Evolutionary conservation across 2,797 vertebrate genomes (phyloP), one percentile per base, ranked within the genome.

Genomic region (Phoxinus dragarum): DNA sequence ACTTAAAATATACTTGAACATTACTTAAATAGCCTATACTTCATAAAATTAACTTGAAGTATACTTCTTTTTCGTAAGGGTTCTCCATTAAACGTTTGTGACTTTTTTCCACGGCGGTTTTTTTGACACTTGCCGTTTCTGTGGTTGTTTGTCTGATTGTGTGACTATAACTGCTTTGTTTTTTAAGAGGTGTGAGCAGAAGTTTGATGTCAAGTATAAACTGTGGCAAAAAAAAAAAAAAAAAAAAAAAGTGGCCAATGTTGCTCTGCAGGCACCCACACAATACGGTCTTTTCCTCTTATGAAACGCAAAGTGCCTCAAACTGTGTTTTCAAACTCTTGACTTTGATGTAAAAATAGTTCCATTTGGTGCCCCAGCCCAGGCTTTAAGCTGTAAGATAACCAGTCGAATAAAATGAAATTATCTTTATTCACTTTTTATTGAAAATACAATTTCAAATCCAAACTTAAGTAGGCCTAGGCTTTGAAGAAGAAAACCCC

Each of bases 201-300:
- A 44, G 83, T 72, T 79, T 40, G 31, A 5, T 66, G 27, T 73
- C 9, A 0, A 79, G 69, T 64, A 67, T 34, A 23, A 21, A 23
- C 21, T 54, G 68, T 36, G 66, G 10, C 52, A 80, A 56, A 27
- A 27, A 27, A 27, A 27, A 27, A 27, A 80, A 56, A 27, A 27
- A 27, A 27, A 27, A 27, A 27, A 27, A 27, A 27, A 27, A 27
- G 68, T 36, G 66, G 10, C 52, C 80, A 56, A 31, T 79, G 42
- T 38, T 47, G 2, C n/a, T 91, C 90, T 93, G 89, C 90, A 91
- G 88, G 44, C 84, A 88, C 89, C 90, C 88, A 91, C 90, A 89
- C 59, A 23, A 73, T 67, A 67, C 44, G 68, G 59, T 84, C 8
- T 1, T 42, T 87, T 42, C 27, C 38, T 36, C 54, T 69, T 12